A percentile compares a stretch with the other conserved stretches of the same genome.
phyloP scores from a whole-genome alignment of 2,797 vertebrate species.

The Australoheros facetus region DNA sequence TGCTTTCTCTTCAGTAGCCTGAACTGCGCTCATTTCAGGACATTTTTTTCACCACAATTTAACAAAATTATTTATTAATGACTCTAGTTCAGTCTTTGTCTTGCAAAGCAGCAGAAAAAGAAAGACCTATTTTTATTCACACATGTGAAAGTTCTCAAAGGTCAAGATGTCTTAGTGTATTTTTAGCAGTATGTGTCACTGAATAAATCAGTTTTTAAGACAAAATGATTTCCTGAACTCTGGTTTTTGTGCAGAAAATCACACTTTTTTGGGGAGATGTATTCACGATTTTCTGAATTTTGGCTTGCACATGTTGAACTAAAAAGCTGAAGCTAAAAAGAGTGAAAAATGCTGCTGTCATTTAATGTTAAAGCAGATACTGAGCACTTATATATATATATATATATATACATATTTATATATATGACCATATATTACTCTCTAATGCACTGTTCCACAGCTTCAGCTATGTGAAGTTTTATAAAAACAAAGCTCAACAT shows the following conservation, averaged over 20 bases:
- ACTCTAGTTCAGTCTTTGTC: conserved; percentile 33
- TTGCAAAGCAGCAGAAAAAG: neutral
- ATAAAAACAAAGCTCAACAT: neutral
- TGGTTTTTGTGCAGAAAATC: neutral
- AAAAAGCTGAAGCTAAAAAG: neutral
- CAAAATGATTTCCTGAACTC: neutral
- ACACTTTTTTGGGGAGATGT: neutral
- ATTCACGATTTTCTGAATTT: neutral
- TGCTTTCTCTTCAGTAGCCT: conserved; percentile 3
- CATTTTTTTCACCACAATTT: conserved; percentile 28
- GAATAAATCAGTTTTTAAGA: neutral
- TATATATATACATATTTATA: too few species aligned
- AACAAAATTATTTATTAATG: conserved; percentile 59
- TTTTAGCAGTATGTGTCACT: neutral
- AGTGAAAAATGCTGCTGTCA: neutral
- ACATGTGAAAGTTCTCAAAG: neutral
- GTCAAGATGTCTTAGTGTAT: conserved; percentile 2
- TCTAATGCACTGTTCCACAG: neutral
- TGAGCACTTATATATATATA: neutral
- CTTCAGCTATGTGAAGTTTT: neutral
- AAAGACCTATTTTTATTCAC: conserved; percentile 31
- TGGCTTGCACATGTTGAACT: neutral
- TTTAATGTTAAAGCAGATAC: neutral
- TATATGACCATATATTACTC: neutral
- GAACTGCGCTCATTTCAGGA: conserved; percentile 1